phyloP scores from a whole-genome alignment of 2,797 vertebrate genomes.

The Molossus molossus region DNA sequence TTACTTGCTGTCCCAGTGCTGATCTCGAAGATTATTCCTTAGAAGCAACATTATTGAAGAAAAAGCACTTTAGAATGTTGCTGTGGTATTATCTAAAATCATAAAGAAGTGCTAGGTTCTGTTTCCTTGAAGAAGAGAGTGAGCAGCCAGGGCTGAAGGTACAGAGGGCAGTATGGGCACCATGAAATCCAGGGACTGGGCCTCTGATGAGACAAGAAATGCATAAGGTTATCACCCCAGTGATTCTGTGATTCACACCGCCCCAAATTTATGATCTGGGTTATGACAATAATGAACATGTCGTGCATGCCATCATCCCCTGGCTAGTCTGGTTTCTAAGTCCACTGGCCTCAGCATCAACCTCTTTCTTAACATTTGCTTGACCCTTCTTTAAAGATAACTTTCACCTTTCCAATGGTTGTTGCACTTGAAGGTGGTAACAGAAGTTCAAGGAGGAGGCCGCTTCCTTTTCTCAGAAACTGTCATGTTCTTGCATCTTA shows the following conservation, averaged over 20 bases:
- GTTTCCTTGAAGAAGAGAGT: slow-evolving; percentile 8
- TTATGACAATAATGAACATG: background rate
- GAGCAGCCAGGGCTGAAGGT: background rate
- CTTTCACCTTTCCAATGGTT: background rate
- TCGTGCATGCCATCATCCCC: background rate
- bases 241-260: background rate
- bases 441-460: slow-evolving; percentile 48
- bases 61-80: background rate
- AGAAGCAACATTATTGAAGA: slow-evolving; percentile 35
- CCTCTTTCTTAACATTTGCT: slow-evolving; percentile 4
- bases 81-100: background rate
- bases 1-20: background rate
- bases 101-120: slow-evolving; percentile 25
- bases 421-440: background rate
- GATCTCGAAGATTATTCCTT: background rate
- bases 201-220: slow-evolving; percentile 31
- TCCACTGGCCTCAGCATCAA: background rate
- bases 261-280: background rate
- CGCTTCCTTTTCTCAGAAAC: slow-evolving; percentile 51
- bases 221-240: background rate
- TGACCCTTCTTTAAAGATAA: background rate
- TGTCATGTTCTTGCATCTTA: slow-evolving; percentile 40
- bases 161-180: background rate
- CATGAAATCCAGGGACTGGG: background rate
- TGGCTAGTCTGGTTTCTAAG: background rate